Base-by-base conservation (phyloP, 2,888 invertebrate species). In the Synergus japonicus region DNA sequence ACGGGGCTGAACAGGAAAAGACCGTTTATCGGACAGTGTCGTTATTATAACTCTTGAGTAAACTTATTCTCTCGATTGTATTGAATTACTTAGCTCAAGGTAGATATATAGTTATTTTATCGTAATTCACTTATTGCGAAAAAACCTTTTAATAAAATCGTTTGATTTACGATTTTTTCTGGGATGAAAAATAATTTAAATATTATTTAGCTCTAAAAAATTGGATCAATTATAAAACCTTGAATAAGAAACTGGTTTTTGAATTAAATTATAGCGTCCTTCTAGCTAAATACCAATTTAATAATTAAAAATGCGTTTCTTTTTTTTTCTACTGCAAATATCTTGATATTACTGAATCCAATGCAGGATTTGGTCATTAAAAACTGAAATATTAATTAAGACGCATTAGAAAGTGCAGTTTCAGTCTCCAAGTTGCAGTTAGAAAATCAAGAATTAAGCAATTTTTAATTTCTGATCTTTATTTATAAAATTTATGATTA, bases 381-480 rank as follows among this genome's bases (percentile, higher is more conserved):
- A 73, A 73, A 54, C 54, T 54, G 54, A 73, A 73, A 37, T 54
- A 49, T 37, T 73, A 54, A 54, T 73, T 54, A 73, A 54, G 37
- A 54, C n/a, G 10, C 54, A 73, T 73, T 73, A 73, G 73, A 73
- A 73, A 73, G 73, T 54, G 4, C 10, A 15, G 37, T 73, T 73
- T 73, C 54, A 10, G 29, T 73, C 4, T 7, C 15, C 5, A 3
- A 65, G 49, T 49, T 15, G 37, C 8, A 49, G 29, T 29, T 69
- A n/a, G 49, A 69, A 69, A 69, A 69, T 49, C 49, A n/a, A 49
- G 29, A 18, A 54, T 54, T 9, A n/a, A 54, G n/a, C n/a, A n/a
- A 54, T 54, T n/a, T 54, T 2, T 54, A n/a, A 54, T 12, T 60
- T 22, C 22, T 18, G 22, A 60, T 12, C 12, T 12, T 3, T 22